Conservation (phyloP, 2,113 vertebrate species). For the Antechinus stuartii region DNA sequence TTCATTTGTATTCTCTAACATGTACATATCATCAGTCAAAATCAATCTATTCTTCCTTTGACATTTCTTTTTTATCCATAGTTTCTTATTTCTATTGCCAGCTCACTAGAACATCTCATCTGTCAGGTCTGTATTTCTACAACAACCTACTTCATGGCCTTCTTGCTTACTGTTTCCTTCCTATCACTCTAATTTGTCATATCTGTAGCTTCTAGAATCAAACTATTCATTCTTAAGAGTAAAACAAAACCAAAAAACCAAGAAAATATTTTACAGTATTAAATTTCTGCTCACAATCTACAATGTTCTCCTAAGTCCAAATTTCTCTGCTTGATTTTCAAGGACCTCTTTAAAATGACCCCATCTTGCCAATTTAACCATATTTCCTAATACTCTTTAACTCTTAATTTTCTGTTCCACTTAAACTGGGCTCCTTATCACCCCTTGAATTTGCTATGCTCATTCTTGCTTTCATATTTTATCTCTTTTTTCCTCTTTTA, state of each 20-base stretch:
- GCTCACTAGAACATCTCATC: neutral
- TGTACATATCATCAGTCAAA: neutral
- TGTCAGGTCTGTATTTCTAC: neutral
- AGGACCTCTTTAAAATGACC: neutral
- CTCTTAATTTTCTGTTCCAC: neutral
- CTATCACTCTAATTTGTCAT: neutral
- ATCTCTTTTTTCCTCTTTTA: neutral
- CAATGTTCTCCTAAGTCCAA: neutral
- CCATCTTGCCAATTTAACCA: neutral
- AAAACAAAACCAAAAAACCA: neutral
- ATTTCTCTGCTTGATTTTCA: neutral
- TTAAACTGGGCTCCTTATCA: neutral
- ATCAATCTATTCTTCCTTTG: constrained; percentile 1
- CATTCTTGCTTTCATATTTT: neutral
- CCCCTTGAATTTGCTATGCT: neutral
- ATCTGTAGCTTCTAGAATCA: neutral
- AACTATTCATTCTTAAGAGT: neutral
- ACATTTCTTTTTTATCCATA: constrained; percentile 7
- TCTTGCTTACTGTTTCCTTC: neutral
- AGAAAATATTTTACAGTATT: neutral
- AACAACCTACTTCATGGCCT: neutral
- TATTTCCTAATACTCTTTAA: neutral
- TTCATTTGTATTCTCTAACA: neutral
- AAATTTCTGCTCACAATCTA: neutral
- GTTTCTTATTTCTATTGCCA: neutral